Conservation (phyloP, 2,113 vertebrate genomes). For the Philantomba maxwellii region DNA sequence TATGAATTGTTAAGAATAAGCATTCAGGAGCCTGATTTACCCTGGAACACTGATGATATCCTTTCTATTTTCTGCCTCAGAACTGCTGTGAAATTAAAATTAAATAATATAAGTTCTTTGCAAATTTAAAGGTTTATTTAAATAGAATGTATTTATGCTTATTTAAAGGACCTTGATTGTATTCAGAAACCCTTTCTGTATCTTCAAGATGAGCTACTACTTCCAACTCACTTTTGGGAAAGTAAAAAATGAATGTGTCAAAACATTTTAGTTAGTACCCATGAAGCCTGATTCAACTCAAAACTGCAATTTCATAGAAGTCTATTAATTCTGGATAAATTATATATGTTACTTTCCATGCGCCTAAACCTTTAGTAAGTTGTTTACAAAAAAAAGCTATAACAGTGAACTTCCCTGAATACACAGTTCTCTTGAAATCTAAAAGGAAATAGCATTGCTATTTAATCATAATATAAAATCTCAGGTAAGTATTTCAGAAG, state of each 20-base stretch:
- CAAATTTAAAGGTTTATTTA: not conserved
- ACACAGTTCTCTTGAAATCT: not conserved
- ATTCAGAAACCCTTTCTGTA: not conserved
- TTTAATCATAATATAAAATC: constrained; percentile 7
- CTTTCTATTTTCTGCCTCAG: not conserved
- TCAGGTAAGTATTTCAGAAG: not conserved
- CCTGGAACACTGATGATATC: not conserved
- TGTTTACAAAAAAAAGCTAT: not conserved
- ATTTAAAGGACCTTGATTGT: not conserved
- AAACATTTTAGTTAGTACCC: not conserved
- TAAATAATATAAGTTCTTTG: not conserved
- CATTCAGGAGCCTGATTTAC: not conserved
- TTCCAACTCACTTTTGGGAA: not conserved
- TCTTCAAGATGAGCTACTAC: not conserved
- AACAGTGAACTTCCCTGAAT: not conserved
- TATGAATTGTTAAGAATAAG: not conserved
- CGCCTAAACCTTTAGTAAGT: not conserved
- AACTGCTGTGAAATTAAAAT: not conserved
- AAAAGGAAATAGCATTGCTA: not conserved
- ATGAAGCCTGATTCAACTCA: not conserved
- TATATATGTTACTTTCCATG: not conserved
- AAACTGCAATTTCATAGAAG: not conserved
- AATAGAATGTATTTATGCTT: not conserved
- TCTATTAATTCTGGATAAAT: not conserved
- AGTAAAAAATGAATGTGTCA: not conserved